Base-by-base conservation (phyloP, 2,113 vertebrate genomes). In the Sciurus niger region DNA sequence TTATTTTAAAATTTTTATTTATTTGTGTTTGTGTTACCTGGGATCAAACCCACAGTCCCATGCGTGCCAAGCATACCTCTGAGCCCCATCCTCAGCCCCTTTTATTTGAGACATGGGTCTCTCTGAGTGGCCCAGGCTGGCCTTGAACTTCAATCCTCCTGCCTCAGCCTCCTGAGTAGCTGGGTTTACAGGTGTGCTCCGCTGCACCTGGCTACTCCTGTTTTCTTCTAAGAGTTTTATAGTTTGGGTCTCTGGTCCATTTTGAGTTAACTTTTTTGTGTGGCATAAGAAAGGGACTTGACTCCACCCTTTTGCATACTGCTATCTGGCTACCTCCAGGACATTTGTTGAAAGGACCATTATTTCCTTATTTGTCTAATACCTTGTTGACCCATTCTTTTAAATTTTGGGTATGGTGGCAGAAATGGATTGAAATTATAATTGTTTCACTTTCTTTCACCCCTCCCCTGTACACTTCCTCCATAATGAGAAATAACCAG, bases 191-290 rank as follows among this genome's bases (percentile, higher is more conserved):
- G 67, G 32, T 17, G 34, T 70, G 67, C 32, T 7, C 67, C 16
- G n/a, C 67, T 68, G 67, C 3, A n/a, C 67, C 67, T 18, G 34
- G 34, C 6, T 67, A 60, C 1, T n/a, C 24, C 2, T 46, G 12
- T 40, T 96, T 84, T 58, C 67, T 91, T 70, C 34, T 82, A 72
- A 83, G 77, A 48, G 24, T 89, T 34, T 68, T 68, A 34, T 34
- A 17, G 34, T 32, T 55, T 83, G 46, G 17, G 32, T 30, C 24
- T 84, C 51, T 84, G 40, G 22, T 76, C 40, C 20, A 48, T 55
- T 95, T 80, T 30, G n/a, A 63, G 18, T 67, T 88, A 53, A 65
- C 11, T 53, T 89, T 80, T 63, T 10, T 80, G n/a, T 60, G 8
- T 25, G 48, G 8, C 25, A 3, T 77, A 34, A 53, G 40, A 37